Evolutionary conservation across 2,888 invertebrate species (phyloP).

Genomic region (Hirtodrosophila cameraria): DNA sequence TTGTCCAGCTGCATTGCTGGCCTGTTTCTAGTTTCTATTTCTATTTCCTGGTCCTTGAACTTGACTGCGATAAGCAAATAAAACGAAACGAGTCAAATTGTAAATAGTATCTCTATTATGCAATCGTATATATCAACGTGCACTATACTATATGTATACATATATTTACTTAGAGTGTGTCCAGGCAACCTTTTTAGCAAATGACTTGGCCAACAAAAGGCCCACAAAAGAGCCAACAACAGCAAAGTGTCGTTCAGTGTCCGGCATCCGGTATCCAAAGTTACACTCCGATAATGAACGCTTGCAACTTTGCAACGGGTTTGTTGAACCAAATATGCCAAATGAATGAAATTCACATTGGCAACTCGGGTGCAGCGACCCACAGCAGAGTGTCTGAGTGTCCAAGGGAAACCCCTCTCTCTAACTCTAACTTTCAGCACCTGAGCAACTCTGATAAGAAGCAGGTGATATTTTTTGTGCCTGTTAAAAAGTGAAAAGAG

Average conservation of each 20-base stretch:
- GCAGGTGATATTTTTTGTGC: too few species aligned
- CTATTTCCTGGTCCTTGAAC: slow-evolving; percentile 55
- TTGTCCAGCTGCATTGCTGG: slow-evolving; percentile 19
- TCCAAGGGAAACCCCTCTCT: background rate
- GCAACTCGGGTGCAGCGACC: slow-evolving; percentile 60
- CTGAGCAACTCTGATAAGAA: background rate
- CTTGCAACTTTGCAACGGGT: slow-evolving; percentile 36
- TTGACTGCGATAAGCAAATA: slow-evolving; percentile 34
- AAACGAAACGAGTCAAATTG: slow-evolving; percentile 5
- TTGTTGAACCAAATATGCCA: slow-evolving; percentile 56
- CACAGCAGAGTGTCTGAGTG: slow-evolving; percentile 15
- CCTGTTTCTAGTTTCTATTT: background rate
- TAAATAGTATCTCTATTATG: slow-evolving; percentile 7
- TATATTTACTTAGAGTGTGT: background rate
- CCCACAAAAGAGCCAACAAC: slow-evolving; percentile 20
- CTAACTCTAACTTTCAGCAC: background rate
- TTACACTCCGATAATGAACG: slow-evolving; percentile 17
- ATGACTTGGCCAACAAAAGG: slow-evolving; percentile 23
- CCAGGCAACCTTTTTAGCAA: slow-evolving; percentile 16
- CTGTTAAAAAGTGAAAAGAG: too few species aligned
- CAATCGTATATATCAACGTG: background rate
- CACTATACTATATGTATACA: background rate
- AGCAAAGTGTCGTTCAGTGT: slow-evolving; percentile 10
- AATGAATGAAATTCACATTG: slow-evolving; percentile 38
- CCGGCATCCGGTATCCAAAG: slow-evolving; percentile 16